Evolutionary conservation across 2,797 vertebrate genomes (phyloP).

Genomic region (Phataginus tetradactyla): DNA sequence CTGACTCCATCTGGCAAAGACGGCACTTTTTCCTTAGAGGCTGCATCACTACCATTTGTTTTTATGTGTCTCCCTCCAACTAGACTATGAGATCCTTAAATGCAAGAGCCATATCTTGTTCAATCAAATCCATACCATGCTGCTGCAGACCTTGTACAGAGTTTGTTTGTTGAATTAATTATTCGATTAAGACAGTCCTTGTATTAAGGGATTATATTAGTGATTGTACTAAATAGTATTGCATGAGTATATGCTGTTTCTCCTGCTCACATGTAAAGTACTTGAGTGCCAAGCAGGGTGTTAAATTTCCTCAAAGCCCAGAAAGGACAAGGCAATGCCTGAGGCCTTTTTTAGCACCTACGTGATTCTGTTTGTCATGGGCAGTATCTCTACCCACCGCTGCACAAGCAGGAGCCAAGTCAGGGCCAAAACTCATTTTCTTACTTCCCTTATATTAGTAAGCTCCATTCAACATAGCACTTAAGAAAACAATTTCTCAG

Average conservation of each 20-base stretch:
- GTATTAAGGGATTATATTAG: background rate
- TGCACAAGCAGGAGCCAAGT: background rate
- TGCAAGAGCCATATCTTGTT: background rate
- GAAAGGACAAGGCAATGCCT: background rate
- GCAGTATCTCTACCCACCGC: background rate
- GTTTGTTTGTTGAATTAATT: background rate
- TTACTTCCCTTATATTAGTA: background rate
- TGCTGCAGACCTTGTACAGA: background rate
- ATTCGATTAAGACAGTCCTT: background rate
- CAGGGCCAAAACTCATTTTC: background rate
- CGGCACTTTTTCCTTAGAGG: background rate
- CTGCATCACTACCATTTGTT: background rate
- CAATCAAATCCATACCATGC: background rate
- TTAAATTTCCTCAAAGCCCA: background rate
- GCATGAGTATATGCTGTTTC: background rate
- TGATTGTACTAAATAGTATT: background rate
- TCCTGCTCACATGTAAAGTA: background rate
- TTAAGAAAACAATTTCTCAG: background rate
- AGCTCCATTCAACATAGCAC: background rate
- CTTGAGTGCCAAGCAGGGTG: background rate
- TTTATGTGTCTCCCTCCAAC: background rate
- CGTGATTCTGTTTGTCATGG: background rate
- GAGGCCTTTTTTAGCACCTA: background rate
- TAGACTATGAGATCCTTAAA: background rate
- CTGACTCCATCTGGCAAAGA: background rate